Base-by-base conservation (phyloP, 1,140 invertebrate species). In the Drosophila arizonae region DNA sequence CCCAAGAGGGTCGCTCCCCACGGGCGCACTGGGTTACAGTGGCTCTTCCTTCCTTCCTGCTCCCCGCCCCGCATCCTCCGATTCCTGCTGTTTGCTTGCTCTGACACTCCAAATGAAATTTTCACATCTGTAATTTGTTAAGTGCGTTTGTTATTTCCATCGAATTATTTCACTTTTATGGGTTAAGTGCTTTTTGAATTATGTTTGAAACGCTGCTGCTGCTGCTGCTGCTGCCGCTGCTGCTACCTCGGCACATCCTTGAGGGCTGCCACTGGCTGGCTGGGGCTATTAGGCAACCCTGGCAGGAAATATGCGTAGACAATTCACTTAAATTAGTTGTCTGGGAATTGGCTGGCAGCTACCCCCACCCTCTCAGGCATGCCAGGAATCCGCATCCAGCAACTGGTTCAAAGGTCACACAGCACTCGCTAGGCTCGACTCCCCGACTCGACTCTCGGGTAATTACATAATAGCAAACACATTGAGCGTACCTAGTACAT, bases 111-210 rank as follows among this genome's bases (percentile, higher is more conserved):
- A 90, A 90, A 90, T 90, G 85, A 90, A 90, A 90, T 90, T 90
- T 81, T 91, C 87, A 90, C 90, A 91, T 91, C 90, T 91, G 90
- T 91, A 91, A 91, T 91, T 91, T 91, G 90, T 91, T 91, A 91
- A 91, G 87, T 91, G 90, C 87, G 82, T 91, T 90, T 90, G 76
- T 90, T 90, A 86, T 89, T 86, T 81, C 82, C 82, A 91, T 61
- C 77, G 75, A 90, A 88, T 90, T 87, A 87, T 90, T 81, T 89
- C 76, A 85, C 72, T 90, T 91, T 91, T 91, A 91, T 91, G 90
- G 90, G 90, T 91, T 91, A 91, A 91, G 90, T 91, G 90, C 86
- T 91, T 87, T 90, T 67, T 84, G 81, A 87, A 73, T 90, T 90
- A 90, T 86, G 78, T 51, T 76, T 9, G 48, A 21, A 15, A 28